These are phyloP conservation scores for Hemithea aestivaria DNA, from an alignment of 2,888 invertebrate genomes.

Conservation along the genomic window DNA sequence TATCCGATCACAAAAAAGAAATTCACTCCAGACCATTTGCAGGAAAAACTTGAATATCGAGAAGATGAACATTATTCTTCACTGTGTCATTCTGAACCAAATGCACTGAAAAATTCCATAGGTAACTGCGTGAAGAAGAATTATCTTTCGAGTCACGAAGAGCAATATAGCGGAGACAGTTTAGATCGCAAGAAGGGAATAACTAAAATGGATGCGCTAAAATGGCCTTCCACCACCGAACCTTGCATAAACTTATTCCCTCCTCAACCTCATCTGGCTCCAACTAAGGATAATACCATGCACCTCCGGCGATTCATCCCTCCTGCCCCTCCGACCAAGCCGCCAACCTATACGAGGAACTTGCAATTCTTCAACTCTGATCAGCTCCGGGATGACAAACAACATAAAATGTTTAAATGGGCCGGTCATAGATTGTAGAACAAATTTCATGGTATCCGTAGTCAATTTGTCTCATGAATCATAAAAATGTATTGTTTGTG, in stretches of 20 bases:
- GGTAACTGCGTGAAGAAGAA: conserved; percentile 46
- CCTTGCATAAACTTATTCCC: conserved; percentile 25
- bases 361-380: conserved; percentile 38
- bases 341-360: conserved; percentile 27
- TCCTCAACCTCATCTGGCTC: conserved; percentile 14
- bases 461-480: background rate
- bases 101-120: conserved; percentile 41
- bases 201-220: conserved; percentile 43
- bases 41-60: conserved; percentile 27
- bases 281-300: conserved; percentile 21
- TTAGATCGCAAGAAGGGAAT: conserved; percentile 48
- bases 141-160: conserved; percentile 34
- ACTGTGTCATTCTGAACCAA: conserved; percentile 30
- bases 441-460: conserved; percentile 9
- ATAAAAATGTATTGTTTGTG: conserved; percentile 9
- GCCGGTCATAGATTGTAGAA: conserved; percentile 55
- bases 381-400: conserved; percentile 50
- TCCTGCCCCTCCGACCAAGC: conserved; percentile 10
- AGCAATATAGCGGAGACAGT: conserved; percentile 39
- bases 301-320: conserved; percentile 10
- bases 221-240: conserved; percentile 32
- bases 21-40: conserved; percentile 26
- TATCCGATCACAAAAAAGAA: conserved; percentile 28
- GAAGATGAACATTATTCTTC: conserved; percentile 29
- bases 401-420: conserved; percentile 62